These are phyloP conservation scores for Phyllotis vaccarum DNA, from an alignment of 2,797 vertebrate genomes.

Conservation along the genomic window DNA sequence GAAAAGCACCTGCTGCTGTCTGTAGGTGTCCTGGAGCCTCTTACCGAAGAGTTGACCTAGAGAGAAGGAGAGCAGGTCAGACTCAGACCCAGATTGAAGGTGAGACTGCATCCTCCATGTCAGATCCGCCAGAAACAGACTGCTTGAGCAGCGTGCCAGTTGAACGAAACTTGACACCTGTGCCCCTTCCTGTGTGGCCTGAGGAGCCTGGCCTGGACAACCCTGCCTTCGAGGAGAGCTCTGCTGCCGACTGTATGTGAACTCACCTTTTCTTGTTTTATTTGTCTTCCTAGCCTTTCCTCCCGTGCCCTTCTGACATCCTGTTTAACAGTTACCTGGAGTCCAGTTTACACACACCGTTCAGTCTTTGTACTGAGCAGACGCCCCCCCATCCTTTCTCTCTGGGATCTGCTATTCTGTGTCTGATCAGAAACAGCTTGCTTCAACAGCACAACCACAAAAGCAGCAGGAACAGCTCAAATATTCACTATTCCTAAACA, in stretches of 20 bases:
- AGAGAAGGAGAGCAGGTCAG: constrained; percentile 90
- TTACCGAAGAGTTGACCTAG: constrained; percentile 91
- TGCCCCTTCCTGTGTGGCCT: constrained; percentile 90
- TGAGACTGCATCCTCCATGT: constrained; percentile 88
- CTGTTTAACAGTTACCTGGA: constrained; percentile 69
- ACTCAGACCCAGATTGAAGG: constrained; percentile 86
- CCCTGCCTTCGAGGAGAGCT: constrained; percentile 96
- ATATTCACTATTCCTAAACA: not conserved
- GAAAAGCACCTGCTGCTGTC: constrained; percentile 38
- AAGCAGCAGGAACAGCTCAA: not conserved
- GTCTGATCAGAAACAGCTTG: constrained; percentile 37
- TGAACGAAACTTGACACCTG: constrained; percentile 85
- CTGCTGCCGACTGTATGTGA: constrained; percentile 94
- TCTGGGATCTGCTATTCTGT: constrained; percentile 10
- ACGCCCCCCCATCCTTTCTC: no score
- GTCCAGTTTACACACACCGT: constrained; percentile 87
- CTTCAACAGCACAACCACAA: not conserved
- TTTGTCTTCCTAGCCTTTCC: not conserved
- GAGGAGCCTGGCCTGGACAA: constrained; percentile 95
- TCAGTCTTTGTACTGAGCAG: constrained; percentile 88
- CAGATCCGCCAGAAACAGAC: constrained; percentile 91
- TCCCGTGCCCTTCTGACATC: not conserved
- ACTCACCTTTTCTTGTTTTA: constrained; percentile 15
- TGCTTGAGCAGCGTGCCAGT: constrained; percentile 88
- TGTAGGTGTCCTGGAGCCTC: constrained; percentile 96